Conservation (phyloP, 2,888 invertebrate species). For the Ecliptopera silaceata region DNA sequence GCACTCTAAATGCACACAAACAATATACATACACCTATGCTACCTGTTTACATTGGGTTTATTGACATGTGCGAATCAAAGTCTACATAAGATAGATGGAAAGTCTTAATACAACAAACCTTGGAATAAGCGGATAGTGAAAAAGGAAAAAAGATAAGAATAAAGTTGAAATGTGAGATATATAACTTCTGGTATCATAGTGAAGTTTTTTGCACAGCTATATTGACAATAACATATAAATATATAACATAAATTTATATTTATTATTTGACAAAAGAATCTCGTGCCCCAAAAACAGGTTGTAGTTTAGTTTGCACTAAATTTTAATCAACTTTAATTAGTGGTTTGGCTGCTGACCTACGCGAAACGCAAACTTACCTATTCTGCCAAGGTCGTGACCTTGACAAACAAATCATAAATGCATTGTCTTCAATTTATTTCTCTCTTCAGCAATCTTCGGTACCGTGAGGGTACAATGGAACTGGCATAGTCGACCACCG, state of each 20-base stretch:
- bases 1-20: constrained; percentile 27
- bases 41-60: constrained; percentile 12
- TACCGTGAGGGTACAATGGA: too few species aligned
- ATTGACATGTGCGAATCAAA: constrained; percentile 20
- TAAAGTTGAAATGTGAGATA: neutral
- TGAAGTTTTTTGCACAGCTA: too few species aligned
- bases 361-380: neutral
- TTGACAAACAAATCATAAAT: neutral
- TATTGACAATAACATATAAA: too few species aligned
- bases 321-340: neutral
- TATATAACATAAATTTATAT: too few species aligned
- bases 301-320: too few species aligned
- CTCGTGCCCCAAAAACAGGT: too few species aligned
- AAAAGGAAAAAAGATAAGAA: constrained; percentile 17
- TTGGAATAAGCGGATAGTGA: constrained; percentile 22
- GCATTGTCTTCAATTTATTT: neutral
- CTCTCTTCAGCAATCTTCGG: too few species aligned
- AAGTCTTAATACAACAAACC: constrained; percentile 26
- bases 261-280: too few species aligned
- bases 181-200: too few species aligned
- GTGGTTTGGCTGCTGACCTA: neutral
- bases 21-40: constrained; percentile 20
- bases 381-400: neutral
- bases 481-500: too few species aligned
- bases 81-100: constrained; percentile 12